These are phyloP conservation scores for Meloidogyne floridensis DNA, from an alignment of 1,140 invertebrate genomes.

Conservation along the genomic window DNA sequence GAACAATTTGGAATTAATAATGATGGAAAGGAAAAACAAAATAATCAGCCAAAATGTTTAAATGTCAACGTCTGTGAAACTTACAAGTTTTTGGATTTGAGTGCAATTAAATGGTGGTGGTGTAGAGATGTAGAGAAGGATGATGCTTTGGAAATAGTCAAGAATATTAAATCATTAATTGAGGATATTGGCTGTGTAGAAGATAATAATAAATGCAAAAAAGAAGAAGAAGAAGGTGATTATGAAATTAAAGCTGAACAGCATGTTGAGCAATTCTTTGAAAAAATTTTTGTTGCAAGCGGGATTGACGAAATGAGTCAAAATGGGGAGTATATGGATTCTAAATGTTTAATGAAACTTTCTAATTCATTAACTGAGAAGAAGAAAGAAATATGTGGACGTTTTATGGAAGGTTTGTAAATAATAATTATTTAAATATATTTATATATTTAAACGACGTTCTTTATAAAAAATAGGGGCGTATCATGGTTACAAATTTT, in stretches of 20 bases:
- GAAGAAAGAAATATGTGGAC: background rate
- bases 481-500: too few species aligned
- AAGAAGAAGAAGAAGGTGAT: background rate
- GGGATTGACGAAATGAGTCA: background rate
- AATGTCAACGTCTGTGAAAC: constrained; percentile 1
- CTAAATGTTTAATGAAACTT: background rate
- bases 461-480: too few species aligned
- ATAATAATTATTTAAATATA: background rate
- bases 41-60: background rate
- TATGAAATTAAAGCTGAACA: background rate
- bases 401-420: background rate
- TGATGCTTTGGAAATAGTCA: constrained; percentile 3
- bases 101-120: background rate
- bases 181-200: background rate
- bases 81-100: constrained; percentile 1
- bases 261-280: background rate
- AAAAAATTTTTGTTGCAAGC: background rate
- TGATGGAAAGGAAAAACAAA: background rate
- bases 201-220: background rate
- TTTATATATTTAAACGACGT: too few species aligned
- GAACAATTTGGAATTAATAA: background rate
- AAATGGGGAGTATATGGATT: background rate
- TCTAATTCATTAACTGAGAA: background rate
- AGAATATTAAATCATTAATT: constrained; percentile 10
- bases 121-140: background rate